Evolutionary conservation across 2,113 vertebrate species (phyloP).

Genomic region (Gavia stellata): DNA sequence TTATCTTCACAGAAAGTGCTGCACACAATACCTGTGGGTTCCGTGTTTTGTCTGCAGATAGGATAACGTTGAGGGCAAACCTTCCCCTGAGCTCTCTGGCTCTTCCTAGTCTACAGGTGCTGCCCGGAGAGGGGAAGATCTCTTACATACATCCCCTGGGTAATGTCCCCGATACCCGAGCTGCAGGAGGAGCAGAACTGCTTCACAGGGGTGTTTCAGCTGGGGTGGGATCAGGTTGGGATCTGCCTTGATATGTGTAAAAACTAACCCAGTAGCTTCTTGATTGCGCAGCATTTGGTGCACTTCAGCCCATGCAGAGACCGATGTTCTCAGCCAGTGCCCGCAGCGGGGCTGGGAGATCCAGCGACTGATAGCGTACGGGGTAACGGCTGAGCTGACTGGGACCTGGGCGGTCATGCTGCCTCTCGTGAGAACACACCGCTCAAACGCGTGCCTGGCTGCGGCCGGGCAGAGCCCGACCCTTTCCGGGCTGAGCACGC

Average conservation of each 20-base stretch:
- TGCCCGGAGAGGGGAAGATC: not conserved
- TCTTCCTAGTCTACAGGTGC: not conserved
- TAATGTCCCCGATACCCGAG: fast-evolving
- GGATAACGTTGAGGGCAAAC: not conserved
- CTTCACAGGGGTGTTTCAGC: not conserved
- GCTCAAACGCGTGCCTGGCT: fast-evolving
- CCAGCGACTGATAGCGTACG: fast-evolving
- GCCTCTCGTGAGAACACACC: fast-evolving
- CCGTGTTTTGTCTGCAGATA: not conserved
- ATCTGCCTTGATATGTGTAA: not conserved
- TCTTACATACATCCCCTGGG: not conserved
- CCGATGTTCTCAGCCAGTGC: fast-evolving
- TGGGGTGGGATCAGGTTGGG: not conserved
- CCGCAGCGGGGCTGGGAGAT: not conserved
- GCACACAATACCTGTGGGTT: not conserved
- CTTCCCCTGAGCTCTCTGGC: not conserved
- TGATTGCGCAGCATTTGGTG: not conserved
- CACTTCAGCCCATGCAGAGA: not conserved
- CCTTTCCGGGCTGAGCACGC: not conserved
- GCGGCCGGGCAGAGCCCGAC: fast-evolving
- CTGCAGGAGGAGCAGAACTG: not conserved
- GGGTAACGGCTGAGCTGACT: not conserved
- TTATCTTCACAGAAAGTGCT: not conserved
- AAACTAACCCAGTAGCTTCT: not conserved
- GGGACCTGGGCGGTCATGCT: not conserved